Percentiles rank a stretch among this genome's conserved stretches.
Conservation (phyloP, 1,140 invertebrate genomes). For the Papilio polyxenes region DNA sequence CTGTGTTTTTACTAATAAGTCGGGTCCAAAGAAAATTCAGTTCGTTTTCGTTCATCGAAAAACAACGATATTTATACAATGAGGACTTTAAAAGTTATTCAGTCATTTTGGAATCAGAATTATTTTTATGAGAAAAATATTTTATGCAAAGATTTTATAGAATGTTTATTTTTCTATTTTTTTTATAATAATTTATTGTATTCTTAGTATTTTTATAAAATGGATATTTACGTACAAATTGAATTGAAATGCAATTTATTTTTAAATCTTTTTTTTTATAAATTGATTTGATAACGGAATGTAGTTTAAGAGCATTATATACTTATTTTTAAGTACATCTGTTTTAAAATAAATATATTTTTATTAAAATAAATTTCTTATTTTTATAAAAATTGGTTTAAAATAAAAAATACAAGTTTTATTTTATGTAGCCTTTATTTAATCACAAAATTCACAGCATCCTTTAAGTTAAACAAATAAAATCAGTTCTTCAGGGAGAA, state of each 20-base stretch:
- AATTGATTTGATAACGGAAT: neutral
- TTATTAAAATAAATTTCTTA: neutral
- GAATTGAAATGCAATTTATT: slow-evolving; percentile 8
- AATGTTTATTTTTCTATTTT: slow-evolving; percentile 14
- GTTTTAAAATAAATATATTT: neutral
- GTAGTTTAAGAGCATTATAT: neutral
- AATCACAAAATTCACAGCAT: neutral
- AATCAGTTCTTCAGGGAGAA: neutral
- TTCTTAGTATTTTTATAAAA: slow-evolving; percentile 5
- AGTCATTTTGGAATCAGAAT: slow-evolving; percentile 25
- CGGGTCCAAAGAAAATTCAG: neutral
- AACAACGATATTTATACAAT: neutral
- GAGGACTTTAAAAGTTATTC: neutral
- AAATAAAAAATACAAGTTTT: neutral
- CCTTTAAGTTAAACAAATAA: neutral
- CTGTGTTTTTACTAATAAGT: neutral
- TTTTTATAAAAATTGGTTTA: neutral
- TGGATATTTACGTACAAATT: slow-evolving; percentile 6
- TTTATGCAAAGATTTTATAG: slow-evolving; percentile 34
- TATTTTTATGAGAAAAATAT: slow-evolving; percentile 14
- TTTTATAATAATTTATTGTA: slow-evolving; percentile 27
- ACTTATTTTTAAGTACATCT: neutral
- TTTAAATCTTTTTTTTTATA: slow-evolving; percentile 18
- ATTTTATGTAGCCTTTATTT: neutral
- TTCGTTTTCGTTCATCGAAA: neutral